Conservation (phyloP, 2,113 vertebrate species). For the Protobothrops flavoviridis region DNA sequence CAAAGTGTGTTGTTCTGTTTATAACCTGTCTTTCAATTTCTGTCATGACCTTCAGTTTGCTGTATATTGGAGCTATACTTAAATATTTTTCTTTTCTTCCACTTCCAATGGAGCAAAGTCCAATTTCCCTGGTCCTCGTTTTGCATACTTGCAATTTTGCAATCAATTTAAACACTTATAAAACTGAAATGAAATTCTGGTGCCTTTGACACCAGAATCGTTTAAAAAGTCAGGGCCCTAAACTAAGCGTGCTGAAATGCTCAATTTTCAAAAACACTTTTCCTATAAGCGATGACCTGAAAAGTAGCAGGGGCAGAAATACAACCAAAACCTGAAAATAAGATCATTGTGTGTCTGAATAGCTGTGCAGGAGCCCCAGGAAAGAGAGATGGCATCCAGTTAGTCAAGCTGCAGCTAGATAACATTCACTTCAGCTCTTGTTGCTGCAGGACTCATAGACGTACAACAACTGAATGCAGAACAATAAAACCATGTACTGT, state of each 20-base stretch:
- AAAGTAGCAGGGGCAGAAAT: background rate
- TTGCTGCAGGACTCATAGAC: background rate
- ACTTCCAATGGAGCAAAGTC: background rate
- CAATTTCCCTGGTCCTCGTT: background rate
- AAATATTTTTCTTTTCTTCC: background rate
- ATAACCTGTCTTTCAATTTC: background rate
- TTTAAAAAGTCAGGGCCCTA: background rate
- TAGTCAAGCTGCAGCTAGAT: background rate
- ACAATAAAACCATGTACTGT: background rate
- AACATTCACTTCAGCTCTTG: background rate
- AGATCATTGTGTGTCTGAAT: background rate
- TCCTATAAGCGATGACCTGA: background rate
- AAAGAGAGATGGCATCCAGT: background rate
- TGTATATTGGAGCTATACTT: background rate
- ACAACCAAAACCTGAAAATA: background rate
- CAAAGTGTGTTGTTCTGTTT: background rate
- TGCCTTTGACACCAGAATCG: background rate
- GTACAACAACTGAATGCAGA: background rate
- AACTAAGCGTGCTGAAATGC: background rate
- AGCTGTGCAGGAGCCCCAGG: background rate
- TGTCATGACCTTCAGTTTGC: background rate
- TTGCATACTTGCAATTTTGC: background rate
- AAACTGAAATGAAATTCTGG: background rate
- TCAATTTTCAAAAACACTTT: background rate
- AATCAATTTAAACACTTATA: background rate